phyloP scores from a whole-genome alignment of 2,113 vertebrate species.

The Scomber scombrus region DNA sequence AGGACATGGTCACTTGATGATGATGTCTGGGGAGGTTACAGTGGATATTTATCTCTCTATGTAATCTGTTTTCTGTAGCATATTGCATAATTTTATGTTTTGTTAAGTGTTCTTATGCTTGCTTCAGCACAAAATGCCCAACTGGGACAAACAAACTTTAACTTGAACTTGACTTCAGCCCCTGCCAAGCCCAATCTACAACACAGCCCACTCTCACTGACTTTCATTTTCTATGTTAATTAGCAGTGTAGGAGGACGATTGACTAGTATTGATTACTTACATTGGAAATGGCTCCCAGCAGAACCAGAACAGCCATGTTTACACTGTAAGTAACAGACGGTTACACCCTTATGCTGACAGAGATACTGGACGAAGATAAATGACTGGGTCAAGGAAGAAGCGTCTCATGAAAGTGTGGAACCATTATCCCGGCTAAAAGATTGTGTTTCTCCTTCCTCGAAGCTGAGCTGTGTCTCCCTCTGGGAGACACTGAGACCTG shows the following conservation, averaged over 20 bases:
- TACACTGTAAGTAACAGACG: not conserved
- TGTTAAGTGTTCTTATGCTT: not conserved
- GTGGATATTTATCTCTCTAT: too few relatives aligned
- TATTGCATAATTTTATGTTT: not conserved
- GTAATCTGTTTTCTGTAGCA: too few relatives aligned
- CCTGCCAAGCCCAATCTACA: slow-evolving; percentile 2
- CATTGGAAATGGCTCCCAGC: slow-evolving; percentile 1
- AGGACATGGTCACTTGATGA: too few relatives aligned
- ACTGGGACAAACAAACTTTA: too few relatives aligned
- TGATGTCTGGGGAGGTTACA: too few relatives aligned
- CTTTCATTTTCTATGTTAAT: slow-evolving; percentile 18
- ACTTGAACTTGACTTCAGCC: slow-evolving; percentile 9
- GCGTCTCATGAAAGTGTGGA: slow-evolving; percentile 8
- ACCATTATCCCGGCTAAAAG: slow-evolving; percentile 24
- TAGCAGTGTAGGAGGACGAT: slow-evolving; percentile 4
- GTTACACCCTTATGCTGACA: not conserved
- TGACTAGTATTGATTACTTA: slow-evolving; percentile 10
- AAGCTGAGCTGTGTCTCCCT: slow-evolving; percentile 9
- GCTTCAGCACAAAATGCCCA: too few relatives aligned
- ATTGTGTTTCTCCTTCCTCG: slow-evolving; percentile 18
- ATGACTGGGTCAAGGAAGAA: slow-evolving; percentile 7
- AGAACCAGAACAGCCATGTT: not conserved
- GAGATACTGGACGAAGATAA: slow-evolving; percentile 27
- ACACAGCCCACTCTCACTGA: slow-evolving; percentile 7
- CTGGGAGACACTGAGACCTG: slow-evolving; percentile 33